Percentiles rank a stretch among this genome's conserved stretches.
Evolutionary conservation across 2,113 vertebrate genomes (phyloP).

Genomic region (Enhydra lutris): DNA sequence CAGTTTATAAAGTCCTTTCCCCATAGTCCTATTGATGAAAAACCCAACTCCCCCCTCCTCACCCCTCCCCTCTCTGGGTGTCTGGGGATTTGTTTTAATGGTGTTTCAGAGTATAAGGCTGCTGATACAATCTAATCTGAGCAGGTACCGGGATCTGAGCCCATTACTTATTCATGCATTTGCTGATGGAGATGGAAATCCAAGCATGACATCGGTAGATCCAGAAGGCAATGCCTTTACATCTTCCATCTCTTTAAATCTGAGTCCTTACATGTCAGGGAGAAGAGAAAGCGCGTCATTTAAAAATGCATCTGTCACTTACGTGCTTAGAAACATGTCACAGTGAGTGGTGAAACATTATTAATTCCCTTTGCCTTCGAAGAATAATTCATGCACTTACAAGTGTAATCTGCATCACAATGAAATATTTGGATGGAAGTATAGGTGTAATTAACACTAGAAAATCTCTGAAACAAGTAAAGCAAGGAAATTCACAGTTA

Average conservation of each 20-base stretch:
- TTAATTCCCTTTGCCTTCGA: conserved; percentile 71
- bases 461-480: conserved; percentile 71
- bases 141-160: background rate
- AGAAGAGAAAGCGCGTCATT: conserved; percentile 48
- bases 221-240: background rate
- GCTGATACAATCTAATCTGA: conserved; percentile 40
- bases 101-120: conserved; percentile 9
- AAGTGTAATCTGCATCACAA: conserved; percentile 77
- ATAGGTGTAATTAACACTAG: conserved; percentile 74
- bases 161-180: conserved; percentile 57
- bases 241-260: conserved; percentile 52
- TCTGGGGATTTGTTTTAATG: conserved; percentile 43
- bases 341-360: conserved; percentile 72
- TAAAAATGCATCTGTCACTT: conserved; percentile 65
- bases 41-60: background rate
- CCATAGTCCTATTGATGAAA: background rate
- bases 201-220: conserved; percentile 20
- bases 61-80: background rate
- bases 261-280: conserved; percentile 1
- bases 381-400: conserved; percentile 77
- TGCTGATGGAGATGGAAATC: conserved; percentile 48
- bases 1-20: conserved; percentile 25
- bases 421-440: conserved; percentile 75
- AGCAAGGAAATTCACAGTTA: conserved; percentile 58
- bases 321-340: conserved; percentile 73